Base-by-base conservation (phyloP, 1,140 invertebrate genomes). In the Lutraria rhynchaena region DNA sequence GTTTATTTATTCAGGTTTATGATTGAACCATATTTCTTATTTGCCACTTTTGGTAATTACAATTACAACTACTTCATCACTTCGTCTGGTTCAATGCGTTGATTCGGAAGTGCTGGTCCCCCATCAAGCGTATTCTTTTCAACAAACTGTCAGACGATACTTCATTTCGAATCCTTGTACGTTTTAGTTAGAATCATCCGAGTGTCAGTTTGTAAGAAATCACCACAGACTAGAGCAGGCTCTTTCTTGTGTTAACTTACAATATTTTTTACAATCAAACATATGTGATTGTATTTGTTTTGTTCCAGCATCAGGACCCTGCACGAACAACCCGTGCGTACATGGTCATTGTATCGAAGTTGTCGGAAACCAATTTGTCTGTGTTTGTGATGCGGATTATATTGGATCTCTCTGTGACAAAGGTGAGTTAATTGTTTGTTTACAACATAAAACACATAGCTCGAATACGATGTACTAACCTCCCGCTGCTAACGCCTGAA, bases 351-450 rank as follows among this genome's bases (percentile, higher is more conserved):
- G 63, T 24, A 4, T 24, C 4, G 4, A 29, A 1, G 27, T 31
- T 19, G 63, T 27, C 0, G n/a, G n/a, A n/a, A 67, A 27, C 17
- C n/a, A 2, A 0, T 44, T 67, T 41, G 13, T 9, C 2, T 67
- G 63, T 49, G 3, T 41, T 9, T 67, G 63, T 49, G 1, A 29
- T 15, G 17, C 31, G 1, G 63, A 41, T 1, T 67, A 22, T 46
- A 24, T 33, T 22, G 63, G 63, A 67, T 7, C 4, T 22, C 29
- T 67, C 0, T 67, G 63, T 33, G 44, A 67, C 22, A 49, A 22
- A 31, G 11, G 63, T 67, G 49, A 67, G 63, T 17, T 41, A 41
- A n/a, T n/a, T n/a, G n/a, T n/a, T n/a, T n/a, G n/a, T n/a, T n/a
- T n/a, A n/a, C n/a, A n/a, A n/a, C n/a, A n/a, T n/a, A n/a, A n/a